Evolutionary conservation across 2,797 vertebrate species (phyloP), one percentile per base, ranked within the genome.

Genomic region (Ciconia nigra): DNA sequence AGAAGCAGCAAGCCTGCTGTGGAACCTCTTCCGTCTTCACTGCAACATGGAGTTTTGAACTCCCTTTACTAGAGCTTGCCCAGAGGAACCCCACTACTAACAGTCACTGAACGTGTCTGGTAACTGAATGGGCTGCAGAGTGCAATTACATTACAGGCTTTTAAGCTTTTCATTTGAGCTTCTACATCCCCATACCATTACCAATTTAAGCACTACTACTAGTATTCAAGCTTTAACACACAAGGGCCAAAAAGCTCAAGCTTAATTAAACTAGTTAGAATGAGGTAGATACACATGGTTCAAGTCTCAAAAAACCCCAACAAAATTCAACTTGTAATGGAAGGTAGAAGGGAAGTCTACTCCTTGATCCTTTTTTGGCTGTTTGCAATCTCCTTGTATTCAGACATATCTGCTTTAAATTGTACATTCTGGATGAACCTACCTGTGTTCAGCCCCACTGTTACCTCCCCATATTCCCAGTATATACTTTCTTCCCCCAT

Each of bases 71-170:
- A n/a, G 21, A 87, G 54, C 46, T 35, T 39, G 25, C 37, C 47
- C 77, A n/a, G 46, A 89, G 39, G n/a, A 90, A 15, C 22, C 47
- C 35, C 13, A 4, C 28, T 49, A 31, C 15, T 11, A 14, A 44
- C 0, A 1, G 35, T 33, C 66, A 79, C 63, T 10, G 1, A 51
- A 39, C 3, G 1, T 3, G 0, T 51, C 57, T 51, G 29, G 47
- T 21, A 65, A 74, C 57, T 29, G 63, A 16, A 13, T 0, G 2
- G 66, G 58, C 58, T 89, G 47, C 81, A 70, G 66, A 62, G 10
- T 1, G 1, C 77, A 63, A 28, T 15, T 10, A 8, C 7, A 3
- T 42, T 11, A 28, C 22, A 79, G 41, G 33, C 63, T 71, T 26
- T 55, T 3, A 11, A n/a, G 31, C 20, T 7, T 86, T 65, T 28